These are phyloP conservation scores for Caprella mutica DNA, from an alignment of 2,888 invertebrate species.

Conservation along the genomic window DNA sequence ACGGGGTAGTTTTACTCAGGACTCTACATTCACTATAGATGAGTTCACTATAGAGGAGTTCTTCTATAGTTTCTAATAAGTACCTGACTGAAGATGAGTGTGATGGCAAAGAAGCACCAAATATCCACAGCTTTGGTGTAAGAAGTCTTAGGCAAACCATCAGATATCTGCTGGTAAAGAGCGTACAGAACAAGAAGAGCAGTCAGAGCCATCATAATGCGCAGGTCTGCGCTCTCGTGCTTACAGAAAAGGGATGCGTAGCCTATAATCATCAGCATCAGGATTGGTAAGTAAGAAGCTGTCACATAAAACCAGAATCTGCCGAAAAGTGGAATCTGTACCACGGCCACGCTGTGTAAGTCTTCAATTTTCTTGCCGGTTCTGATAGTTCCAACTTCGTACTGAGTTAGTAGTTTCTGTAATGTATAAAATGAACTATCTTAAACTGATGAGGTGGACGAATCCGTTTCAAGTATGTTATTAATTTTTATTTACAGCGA, in stretches of 20 bases:
- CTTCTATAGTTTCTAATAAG: too few relatives aligned
- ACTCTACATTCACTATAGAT: too few relatives aligned
- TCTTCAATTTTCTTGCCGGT: background rate
- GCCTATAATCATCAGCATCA: conserved; percentile 31
- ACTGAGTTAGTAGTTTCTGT: conserved; percentile 21
- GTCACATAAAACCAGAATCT: conserved; percentile 28
- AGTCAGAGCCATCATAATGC: conserved; percentile 30
- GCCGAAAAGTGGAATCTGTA: conserved; percentile 16
- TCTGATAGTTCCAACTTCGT: conserved; percentile 15
- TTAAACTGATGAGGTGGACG: too few relatives aligned
- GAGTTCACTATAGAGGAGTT: too few relatives aligned
- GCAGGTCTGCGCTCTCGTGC: conserved; percentile 18
- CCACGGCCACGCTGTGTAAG: conserved; percentile 20
- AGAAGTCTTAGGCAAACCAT: conserved; percentile 24
- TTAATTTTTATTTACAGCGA: too few relatives aligned
- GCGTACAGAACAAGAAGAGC: conserved; percentile 29
- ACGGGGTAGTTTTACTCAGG: too few relatives aligned
- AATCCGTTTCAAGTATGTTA: too few relatives aligned
- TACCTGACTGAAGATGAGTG: conserved; percentile 27
- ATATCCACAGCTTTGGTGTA: conserved; percentile 29
- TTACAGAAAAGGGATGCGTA: conserved; percentile 24
- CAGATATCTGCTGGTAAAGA: conserved; percentile 29
- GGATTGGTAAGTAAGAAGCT: conserved; percentile 25
- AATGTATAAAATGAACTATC: background rate
- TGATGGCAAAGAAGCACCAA: conserved; percentile 33